phyloP scores from a whole-genome alignment of 2,797 vertebrate species.

The Craterocephalus amniculus region DNA sequence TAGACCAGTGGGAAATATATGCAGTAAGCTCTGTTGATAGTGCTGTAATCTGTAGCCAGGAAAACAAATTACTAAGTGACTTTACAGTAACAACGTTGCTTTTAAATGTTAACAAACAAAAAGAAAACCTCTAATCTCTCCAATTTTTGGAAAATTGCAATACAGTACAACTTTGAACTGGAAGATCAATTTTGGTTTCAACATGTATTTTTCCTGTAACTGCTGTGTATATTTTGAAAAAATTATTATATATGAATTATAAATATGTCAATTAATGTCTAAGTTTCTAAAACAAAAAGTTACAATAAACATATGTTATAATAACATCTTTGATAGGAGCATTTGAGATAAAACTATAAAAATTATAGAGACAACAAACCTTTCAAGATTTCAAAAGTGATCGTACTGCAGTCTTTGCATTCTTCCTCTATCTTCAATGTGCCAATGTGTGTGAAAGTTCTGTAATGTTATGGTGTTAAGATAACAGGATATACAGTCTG shows the following conservation, averaged over 20 bases:
- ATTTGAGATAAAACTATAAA: conserved; percentile 3
- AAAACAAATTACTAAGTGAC: conserved; percentile 14
- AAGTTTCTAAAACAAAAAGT: neutral
- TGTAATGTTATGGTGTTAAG: neutral
- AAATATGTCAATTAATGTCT: too few relatives aligned
- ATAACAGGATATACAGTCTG: neutral
- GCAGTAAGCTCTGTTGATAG: conserved; percentile 6
- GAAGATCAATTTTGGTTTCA: too few relatives aligned
- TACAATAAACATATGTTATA: neutral
- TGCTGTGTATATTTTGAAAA: neutral
- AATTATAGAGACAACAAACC: neutral
- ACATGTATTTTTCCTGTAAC: too few relatives aligned
- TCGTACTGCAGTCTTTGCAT: neutral
- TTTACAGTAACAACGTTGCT: neutral
- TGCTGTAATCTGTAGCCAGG: conserved; percentile 17
- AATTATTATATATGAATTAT: neutral
- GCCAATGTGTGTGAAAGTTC: neutral
- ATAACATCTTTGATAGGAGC: neutral
- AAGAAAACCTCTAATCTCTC: neutral
- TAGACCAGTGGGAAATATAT: neutral
- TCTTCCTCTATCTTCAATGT: neutral
- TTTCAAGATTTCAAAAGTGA: neutral
- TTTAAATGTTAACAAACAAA: neutral
- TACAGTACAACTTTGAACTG: too few relatives aligned
- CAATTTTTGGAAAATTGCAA: neutral